phyloP scores from a whole-genome alignment of 2,797 vertebrate species.

The Notoglanidium macrostoma region DNA sequence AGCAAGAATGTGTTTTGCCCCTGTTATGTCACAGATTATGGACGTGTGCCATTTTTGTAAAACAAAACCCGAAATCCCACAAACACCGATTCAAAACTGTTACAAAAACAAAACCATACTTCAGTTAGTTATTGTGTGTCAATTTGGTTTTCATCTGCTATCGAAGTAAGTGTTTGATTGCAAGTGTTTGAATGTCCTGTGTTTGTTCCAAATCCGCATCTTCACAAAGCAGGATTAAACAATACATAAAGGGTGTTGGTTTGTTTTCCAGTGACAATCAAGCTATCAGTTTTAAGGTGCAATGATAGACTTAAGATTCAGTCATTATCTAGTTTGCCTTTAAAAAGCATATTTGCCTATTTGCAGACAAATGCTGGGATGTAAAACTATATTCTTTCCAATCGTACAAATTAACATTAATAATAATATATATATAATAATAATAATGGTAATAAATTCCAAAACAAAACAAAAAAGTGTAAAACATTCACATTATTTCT shows the following conservation, averaged over 20 bases:
- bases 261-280: slow-evolving; percentile 64
- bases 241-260: slow-evolving; percentile 7
- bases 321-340: slow-evolving; percentile 60
- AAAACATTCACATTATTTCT: slow-evolving; percentile 79
- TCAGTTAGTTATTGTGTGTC: slow-evolving; percentile 10
- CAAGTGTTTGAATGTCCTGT: slow-evolving; percentile 15
- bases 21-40: slow-evolving; percentile 12
- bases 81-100: slow-evolving; percentile 13
- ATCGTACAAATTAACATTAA: slow-evolving; percentile 51
- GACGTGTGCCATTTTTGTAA: background rate
- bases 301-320: slow-evolving; percentile 64
- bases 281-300: slow-evolving; percentile 79
- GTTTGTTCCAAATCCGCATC: slow-evolving; percentile 42
- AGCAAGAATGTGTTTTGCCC: background rate
- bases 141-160: background rate
- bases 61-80: background rate
- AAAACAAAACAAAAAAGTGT: slow-evolving; percentile 71
- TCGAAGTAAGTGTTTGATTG: slow-evolving; percentile 23
- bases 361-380: slow-evolving; percentile 64
- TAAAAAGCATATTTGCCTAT: slow-evolving; percentile 68
- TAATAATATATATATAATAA: slow-evolving; percentile 25
- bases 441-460: slow-evolving; percentile 57
- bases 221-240: slow-evolving; percentile 41
- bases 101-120: background rate
- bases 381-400: slow-evolving; percentile 62